Conservation (phyloP, 1,140 invertebrate genomes). For the Meloidogyne exigua region DNA sequence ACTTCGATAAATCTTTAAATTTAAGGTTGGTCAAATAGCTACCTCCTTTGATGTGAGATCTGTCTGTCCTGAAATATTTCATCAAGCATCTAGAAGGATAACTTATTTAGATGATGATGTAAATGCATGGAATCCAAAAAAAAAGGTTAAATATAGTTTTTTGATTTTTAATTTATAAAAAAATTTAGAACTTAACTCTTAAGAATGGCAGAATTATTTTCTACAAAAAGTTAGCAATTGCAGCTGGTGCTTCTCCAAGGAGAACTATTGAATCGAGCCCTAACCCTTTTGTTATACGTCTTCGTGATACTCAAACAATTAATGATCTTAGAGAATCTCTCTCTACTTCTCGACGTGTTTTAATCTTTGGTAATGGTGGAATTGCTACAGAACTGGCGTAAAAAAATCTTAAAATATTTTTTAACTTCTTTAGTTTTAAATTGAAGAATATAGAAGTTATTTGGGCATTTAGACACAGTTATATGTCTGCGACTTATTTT, state of each 20-base stretch:
- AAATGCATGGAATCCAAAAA: constrained; percentile 13
- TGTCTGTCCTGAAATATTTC: constrained; percentile 1
- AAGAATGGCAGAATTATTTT: constrained; percentile 6
- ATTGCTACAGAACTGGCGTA: constrained; percentile 47
- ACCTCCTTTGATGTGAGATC: constrained; percentile 26
- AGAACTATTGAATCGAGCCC: constrained; percentile 5
- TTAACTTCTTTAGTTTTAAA: constrained; percentile 38
- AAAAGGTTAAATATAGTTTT: constrained; percentile 22
- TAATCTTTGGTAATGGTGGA: constrained; percentile 45
- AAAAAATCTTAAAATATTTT: neutral
- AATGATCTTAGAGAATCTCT: constrained; percentile 26
- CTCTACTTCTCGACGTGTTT: constrained; percentile 23
- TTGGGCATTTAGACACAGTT: constrained; percentile 41
- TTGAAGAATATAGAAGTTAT: constrained; percentile 41
- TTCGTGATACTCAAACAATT: constrained; percentile 40
- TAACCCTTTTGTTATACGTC: constrained; percentile 28
- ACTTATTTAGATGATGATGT: constrained; percentile 41
- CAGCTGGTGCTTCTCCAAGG: constrained; percentile 34
- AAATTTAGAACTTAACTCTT: constrained; percentile 10
- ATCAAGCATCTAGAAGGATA: constrained; percentile 18
- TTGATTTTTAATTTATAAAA: constrained; percentile 15
- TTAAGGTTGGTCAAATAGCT: constrained; percentile 36
- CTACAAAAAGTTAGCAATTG: constrained; percentile 40
- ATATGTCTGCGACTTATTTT: constrained; percentile 43
- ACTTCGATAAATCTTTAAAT: neutral